A percentile compares a stretch with the other conserved stretches of the same genome.
These are phyloP conservation scores for Rhinopithecus roxellana DNA, from an alignment of 2,113 vertebrate species.

Conservation along the genomic window DNA sequence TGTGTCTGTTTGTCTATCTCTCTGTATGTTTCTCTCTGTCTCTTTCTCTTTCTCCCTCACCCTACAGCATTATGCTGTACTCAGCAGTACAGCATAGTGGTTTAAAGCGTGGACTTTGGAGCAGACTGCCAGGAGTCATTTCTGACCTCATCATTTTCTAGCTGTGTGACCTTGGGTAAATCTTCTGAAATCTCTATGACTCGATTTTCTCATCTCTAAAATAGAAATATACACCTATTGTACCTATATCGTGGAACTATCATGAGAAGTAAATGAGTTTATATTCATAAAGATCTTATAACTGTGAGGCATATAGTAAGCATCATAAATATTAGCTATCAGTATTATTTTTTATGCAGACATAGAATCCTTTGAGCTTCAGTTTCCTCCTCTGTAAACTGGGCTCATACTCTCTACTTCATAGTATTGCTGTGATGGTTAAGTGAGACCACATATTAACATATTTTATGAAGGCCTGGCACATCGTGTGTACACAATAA, in stretches of 20 bases:
- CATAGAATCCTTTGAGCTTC: not conserved
- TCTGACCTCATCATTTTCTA: not conserved
- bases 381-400: not conserved
- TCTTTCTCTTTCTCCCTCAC: not conserved
- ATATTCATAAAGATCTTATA: not conserved
- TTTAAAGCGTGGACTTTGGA: not conserved
- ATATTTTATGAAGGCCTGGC: not conserved
- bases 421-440: not conserved
- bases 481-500: not conserved
- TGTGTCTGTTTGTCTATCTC: not conserved
- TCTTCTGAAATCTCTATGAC: not conserved
- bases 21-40: too few relatives aligned
- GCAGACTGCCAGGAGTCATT: not conserved
- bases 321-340: not conserved
- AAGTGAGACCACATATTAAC: not conserved
- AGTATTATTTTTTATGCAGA: not conserved
- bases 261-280: not conserved
- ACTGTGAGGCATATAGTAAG: not conserved
- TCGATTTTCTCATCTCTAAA: slow-evolving; percentile 33
- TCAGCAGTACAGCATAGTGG: not conserved
- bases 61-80: not conserved
- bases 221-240: not conserved
- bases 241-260: not conserved
- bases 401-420: not conserved
- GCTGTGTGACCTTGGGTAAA: not conserved